These are phyloP conservation scores for Albula glossodonta DNA, from an alignment of 2,113 vertebrate species.

Conservation along the genomic window DNA sequence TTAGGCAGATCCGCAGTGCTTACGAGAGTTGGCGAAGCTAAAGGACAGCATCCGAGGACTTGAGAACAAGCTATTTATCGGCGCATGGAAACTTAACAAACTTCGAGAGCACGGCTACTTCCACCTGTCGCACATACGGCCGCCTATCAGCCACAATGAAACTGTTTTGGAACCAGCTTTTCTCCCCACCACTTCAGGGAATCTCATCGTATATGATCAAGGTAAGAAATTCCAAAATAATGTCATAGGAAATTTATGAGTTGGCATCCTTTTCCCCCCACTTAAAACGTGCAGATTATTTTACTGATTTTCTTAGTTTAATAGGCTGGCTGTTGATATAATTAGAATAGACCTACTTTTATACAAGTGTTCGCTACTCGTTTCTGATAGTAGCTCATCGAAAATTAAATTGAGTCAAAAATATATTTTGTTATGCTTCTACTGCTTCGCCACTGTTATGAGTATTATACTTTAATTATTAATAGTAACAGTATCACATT, in stretches of 20 bases:
- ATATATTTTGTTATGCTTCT: no score
- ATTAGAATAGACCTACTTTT: neutral
- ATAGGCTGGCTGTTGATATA: neutral
- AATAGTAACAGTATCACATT: no score
- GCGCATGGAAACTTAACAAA: slow-evolving; percentile 72
- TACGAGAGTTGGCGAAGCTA: slow-evolving; percentile 68
- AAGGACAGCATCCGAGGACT: slow-evolving; percentile 70
- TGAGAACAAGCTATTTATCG: slow-evolving; percentile 71
- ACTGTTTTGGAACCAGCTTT: accelerated
- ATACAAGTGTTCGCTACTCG: neutral
- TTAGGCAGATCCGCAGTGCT: slow-evolving; percentile 71
- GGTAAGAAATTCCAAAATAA: slow-evolving; percentile 57
- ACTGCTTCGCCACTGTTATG: no score
- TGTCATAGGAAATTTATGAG: neutral
- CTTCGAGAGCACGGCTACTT: slow-evolving; percentile 71
- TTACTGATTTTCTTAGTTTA: neutral
- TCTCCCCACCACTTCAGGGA: slow-evolving; percentile 72
- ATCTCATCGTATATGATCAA: slow-evolving; percentile 78
- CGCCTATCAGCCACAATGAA: slow-evolving; percentile 44
- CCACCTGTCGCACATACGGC: slow-evolving; percentile 38
- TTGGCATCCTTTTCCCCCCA: no score
- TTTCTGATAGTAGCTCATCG: neutral
- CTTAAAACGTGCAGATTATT: no score
- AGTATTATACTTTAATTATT: no score
- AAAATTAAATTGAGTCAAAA: neutral